phyloP scores from a whole-genome alignment of 2,797 vertebrate species.

The Neostethus bicornis region DNA sequence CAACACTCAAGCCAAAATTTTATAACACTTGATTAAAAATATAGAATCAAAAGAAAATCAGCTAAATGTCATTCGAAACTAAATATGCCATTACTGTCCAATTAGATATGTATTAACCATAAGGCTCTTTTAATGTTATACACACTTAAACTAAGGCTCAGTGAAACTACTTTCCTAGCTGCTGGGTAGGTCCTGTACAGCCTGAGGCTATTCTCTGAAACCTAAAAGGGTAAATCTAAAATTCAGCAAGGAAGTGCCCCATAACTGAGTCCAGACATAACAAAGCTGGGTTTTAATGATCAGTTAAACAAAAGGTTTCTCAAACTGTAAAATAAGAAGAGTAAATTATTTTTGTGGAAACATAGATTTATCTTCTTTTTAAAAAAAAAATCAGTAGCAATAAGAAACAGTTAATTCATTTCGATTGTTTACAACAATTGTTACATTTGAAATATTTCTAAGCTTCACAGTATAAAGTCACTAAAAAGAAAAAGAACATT shows the following conservation, averaged over 20 bases:
- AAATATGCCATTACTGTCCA: background rate
- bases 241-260: background rate
- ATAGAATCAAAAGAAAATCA: background rate
- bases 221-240: background rate
- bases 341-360: no score
- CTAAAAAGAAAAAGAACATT: background rate
- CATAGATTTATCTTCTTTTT: no score
- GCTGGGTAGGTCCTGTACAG: conserved; percentile 1
- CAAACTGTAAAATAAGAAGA: background rate
- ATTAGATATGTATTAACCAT: background rate
- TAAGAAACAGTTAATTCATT: no score
- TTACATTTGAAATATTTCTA: no score
- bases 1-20: conserved; percentile 23
- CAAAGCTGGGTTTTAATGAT: background rate
- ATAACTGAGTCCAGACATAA: background rate
- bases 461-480: background rate
- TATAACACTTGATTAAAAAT: conserved; percentile 9
- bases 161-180: background rate
- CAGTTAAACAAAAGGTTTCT: background rate
- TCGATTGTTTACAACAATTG: no score
- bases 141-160: conserved; percentile 3
- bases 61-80: background rate
- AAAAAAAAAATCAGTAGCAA: no score
- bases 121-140: background rate
- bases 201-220: conserved; percentile 5